phyloP scores from a whole-genome alignment of 2,113 vertebrate genomes.

The Ochotona curzoniae region DNA sequence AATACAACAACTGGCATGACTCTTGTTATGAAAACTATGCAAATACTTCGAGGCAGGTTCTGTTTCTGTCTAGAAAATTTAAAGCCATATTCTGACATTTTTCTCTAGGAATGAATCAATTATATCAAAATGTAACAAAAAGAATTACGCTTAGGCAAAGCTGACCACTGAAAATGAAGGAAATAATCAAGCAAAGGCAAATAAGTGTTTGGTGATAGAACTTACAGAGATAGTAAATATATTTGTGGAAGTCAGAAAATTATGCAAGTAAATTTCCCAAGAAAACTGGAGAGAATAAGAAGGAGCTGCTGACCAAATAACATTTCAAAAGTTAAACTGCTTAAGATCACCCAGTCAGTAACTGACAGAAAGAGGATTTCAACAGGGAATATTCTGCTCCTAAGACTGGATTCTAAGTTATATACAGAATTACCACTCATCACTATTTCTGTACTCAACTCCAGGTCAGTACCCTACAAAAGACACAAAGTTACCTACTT shows the following conservation, averaged over 20 bases:
- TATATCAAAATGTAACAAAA: conserved; percentile 3
- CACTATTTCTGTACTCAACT: background rate
- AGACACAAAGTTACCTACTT: background rate
- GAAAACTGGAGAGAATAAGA: conserved; percentile 3
- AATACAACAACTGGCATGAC: background rate
- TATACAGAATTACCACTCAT: background rate
- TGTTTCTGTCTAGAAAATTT: background rate
- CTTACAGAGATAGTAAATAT: background rate
- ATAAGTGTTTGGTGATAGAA: conserved; percentile 12
- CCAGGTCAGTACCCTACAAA: background rate
- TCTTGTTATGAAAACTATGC: background rate
- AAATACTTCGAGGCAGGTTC: conserved; percentile 35
- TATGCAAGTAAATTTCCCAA: background rate
- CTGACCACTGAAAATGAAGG: background rate
- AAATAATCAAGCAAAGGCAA: background rate
- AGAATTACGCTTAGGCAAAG: background rate
- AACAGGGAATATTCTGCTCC: background rate
- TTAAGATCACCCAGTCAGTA: background rate
- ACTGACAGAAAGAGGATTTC: background rate
- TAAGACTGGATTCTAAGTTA: background rate
- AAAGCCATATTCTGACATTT: background rate
- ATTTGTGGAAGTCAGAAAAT: background rate
- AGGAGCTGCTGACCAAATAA: background rate
- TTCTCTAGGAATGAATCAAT: conserved; percentile 34
- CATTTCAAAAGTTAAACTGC: background rate